Conservation (phyloP, 1,140 invertebrate species). For the Papilio aristodemus region DNA sequence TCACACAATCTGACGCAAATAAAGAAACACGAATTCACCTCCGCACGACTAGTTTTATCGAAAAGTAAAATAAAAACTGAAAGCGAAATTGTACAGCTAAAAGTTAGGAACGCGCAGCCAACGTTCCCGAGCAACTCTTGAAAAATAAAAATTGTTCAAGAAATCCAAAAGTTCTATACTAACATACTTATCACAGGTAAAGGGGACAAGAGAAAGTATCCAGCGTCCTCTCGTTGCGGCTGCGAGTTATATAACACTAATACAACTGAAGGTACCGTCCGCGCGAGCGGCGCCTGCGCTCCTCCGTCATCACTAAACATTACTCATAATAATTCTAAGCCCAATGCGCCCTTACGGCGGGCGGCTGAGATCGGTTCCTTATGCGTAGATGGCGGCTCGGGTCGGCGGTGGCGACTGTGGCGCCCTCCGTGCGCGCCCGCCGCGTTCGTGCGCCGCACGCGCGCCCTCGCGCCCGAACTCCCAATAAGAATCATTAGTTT, state of each 20-base stretch:
- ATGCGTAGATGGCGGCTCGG: constrained; percentile 62
- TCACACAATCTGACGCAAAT: constrained; percentile 57
- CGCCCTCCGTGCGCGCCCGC: constrained; percentile 35
- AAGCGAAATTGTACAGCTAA: constrained; percentile 72
- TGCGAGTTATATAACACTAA: constrained; percentile 67
- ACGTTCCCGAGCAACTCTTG: constrained; percentile 72
- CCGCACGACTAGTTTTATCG: constrained; percentile 66
- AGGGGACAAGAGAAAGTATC: constrained; percentile 79
- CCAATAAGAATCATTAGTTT: constrained; percentile 62
- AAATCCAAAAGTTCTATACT: constrained; percentile 71
- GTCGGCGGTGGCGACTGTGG: constrained; percentile 62
- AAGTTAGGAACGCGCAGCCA: constrained; percentile 73
- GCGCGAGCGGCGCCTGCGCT: constrained; percentile 44
- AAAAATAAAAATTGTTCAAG: constrained; percentile 67
- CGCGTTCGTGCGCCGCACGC: constrained; percentile 17
- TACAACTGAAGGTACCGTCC: constrained; percentile 64
- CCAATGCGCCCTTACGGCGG: constrained; percentile 58
- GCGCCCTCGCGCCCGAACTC: constrained; percentile 39
- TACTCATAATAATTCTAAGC: constrained; percentile 69
- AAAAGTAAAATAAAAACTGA: constrained; percentile 51
- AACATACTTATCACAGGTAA: constrained; percentile 80
- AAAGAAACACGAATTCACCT: constrained; percentile 53
- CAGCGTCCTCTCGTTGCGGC: constrained; percentile 74
- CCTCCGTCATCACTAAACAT: constrained; percentile 63
- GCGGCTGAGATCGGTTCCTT: constrained; percentile 77